Percentiles rank a stretch among this genome's conserved stretches.
These are phyloP conservation scores for Zootermopsis nevadensis DNA, from an alignment of 2,888 invertebrate species.

Conservation along the genomic window DNA sequence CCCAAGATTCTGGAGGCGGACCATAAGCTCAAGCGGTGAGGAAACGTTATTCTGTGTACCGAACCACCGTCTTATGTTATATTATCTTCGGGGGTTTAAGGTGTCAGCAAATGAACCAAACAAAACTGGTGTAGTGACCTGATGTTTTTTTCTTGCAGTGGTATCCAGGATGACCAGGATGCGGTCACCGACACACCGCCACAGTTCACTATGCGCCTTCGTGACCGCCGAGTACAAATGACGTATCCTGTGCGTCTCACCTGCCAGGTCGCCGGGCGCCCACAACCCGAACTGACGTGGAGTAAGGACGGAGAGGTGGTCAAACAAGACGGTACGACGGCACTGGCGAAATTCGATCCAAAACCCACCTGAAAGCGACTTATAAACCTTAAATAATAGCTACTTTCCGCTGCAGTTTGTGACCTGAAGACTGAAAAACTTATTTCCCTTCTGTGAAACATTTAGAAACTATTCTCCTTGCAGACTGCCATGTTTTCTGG, in stretches of 20 bases:
- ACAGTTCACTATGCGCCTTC: slow-evolving; percentile 85
- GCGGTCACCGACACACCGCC: slow-evolving; percentile 70
- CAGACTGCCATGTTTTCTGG: slow-evolving; percentile 71
- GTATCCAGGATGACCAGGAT: slow-evolving; percentile 53
- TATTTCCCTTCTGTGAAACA: no score
- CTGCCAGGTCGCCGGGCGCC: slow-evolving; percentile 84
- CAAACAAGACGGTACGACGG: slow-evolving; percentile 66
- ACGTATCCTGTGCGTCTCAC: slow-evolving; percentile 87
- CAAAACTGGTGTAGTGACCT: background rate
- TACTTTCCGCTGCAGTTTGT: no score
- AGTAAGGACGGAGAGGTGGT: slow-evolving; percentile 79
- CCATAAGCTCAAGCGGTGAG: slow-evolving; percentile 75
- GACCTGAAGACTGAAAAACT: no score
- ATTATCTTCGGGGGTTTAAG: background rate
- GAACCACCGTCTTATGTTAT: no score
- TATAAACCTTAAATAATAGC: no score
- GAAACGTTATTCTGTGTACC: background rate
- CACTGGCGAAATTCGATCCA: background rate
- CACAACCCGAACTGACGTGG: slow-evolving; percentile 84
- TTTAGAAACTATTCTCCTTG: background rate
- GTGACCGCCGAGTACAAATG: slow-evolving; percentile 85
- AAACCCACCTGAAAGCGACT: background rate
- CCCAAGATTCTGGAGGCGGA: slow-evolving; percentile 80
- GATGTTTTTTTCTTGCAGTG: slow-evolving; percentile 39
- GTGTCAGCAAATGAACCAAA: no score